Evolutionary conservation across 2,113 vertebrate species (phyloP), one percentile per base, ranked within the genome.

Genomic region (Catagonus wagneri): DNA sequence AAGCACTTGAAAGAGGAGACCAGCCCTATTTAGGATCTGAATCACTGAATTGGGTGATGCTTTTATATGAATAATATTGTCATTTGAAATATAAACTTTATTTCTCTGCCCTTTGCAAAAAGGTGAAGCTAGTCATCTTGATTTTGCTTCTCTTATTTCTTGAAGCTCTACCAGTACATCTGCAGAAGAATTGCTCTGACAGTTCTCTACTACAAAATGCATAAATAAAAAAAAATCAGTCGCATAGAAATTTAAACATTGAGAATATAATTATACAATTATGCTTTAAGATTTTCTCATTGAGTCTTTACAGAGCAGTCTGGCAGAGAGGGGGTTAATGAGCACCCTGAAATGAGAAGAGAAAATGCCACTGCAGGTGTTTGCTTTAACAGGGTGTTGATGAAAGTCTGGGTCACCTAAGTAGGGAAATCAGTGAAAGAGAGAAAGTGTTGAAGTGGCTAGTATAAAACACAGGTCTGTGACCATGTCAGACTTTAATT

Each of bases 151-250:
- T 65, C 20, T 76, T 34, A 79, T 56, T 97, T 72, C 50, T 54
- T 80, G 50, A 97, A 83, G 11, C 10, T 29, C 32, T 89, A 29
- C 29, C 7, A 52, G 3, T 66, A 63, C 84, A 90, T 80, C 29
- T 95, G 60, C 27, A 61, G 44, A 74, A 76, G 72, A 19, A 66
- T 75, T 72, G 3, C 16, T 10, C 10, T 29, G 34, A 52, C 14
- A 44, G 16, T 66, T 89, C 69, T 76, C 19, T 90, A 3, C 66
- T 85, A 68, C 14, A 95, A 65, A 22, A 56, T 89, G n/a, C 58
- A 16, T 19, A 86, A 69, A 34, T 44, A 65, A 95, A 93, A 66
- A 66, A 65, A 23, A 93, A 94, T 72, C 72, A 74, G 94, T 36
- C 74, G 81, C 65, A 36, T 60, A 69, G 95, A 96, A 44, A 83